These are phyloP conservation scores for Hydrozoanthus gracilis DNA, from an alignment of 92 coral and sea anemone genomes.

Conservation along the genomic window DNA sequence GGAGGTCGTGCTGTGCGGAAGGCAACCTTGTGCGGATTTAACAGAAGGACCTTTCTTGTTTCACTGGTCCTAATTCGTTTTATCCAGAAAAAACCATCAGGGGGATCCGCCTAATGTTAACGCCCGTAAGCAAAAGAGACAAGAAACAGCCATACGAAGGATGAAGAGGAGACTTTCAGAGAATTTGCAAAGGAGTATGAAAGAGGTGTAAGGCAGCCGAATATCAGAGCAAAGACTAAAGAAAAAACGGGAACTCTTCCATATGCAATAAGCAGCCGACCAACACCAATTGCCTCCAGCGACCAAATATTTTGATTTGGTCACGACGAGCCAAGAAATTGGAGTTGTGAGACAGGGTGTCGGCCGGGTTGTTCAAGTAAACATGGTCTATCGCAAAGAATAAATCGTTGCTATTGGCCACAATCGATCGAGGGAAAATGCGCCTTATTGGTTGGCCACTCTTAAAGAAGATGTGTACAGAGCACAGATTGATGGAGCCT, in stretches of 20 bases:
- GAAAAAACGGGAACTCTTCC: slow-evolving; percentile 54
- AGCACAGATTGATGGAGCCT: not conserved
- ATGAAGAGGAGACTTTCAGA: slow-evolving; percentile 36
- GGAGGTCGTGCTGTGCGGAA: slow-evolving; percentile 59
- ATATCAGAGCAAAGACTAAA: slow-evolving; percentile 40
- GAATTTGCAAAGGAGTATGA: slow-evolving; percentile 51
- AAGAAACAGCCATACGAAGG: slow-evolving; percentile 36
- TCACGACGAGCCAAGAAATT: slow-evolving; percentile 7
- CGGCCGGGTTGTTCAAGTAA: slow-evolving; percentile 28
- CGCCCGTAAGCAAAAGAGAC: slow-evolving; percentile 19
- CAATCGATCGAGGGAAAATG: slow-evolving; percentile 58
- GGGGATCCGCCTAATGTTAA: slow-evolving; percentile 21
- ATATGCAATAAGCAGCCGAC: slow-evolving; percentile 44
- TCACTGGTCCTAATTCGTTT: slow-evolving; percentile 63
- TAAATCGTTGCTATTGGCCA: slow-evolving; percentile 52
- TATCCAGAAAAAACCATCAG: slow-evolving; percentile 60
- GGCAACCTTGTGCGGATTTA: slow-evolving; percentile 58
- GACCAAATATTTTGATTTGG: slow-evolving; percentile 1
- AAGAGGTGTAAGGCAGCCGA: slow-evolving; percentile 50
- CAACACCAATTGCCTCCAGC: slow-evolving; percentile 24
- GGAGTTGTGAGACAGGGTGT: slow-evolving; percentile 21
- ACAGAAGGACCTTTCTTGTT: slow-evolving; percentile 55
- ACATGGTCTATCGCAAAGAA: slow-evolving; percentile 15
- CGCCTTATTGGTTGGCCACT: slow-evolving; percentile 34
- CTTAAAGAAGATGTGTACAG: not conserved